Evolutionary conservation across 1,140 invertebrate genomes (phyloP).

Genomic region (Papilio polytes): DNA sequence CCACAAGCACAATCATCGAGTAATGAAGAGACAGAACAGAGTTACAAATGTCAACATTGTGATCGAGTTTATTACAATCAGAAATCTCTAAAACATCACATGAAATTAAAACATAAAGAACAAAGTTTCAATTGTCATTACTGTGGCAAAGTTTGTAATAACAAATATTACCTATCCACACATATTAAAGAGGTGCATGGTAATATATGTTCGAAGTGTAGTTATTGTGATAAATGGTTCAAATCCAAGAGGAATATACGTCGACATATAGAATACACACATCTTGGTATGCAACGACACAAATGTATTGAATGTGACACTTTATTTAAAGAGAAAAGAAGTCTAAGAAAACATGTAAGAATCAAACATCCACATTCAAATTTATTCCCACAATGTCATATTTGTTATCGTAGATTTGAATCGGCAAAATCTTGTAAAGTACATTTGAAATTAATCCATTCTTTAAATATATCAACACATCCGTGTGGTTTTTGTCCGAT

Average conservation of each 20-base stretch:
- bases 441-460: slow-evolving; percentile 68
- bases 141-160: slow-evolving; percentile 64
- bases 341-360: slow-evolving; percentile 67
- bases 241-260: slow-evolving; percentile 67
- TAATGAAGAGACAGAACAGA: slow-evolving; percentile 40
- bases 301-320: slow-evolving; percentile 72
- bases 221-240: slow-evolving; percentile 68
- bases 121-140: slow-evolving; percentile 56
- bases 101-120: slow-evolving; percentile 67
- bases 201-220: slow-evolving; percentile 61
- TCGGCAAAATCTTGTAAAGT: slow-evolving; percentile 73
- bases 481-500: slow-evolving; percentile 65
- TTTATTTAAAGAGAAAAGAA: slow-evolving; percentile 71
- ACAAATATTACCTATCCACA: slow-evolving; percentile 66
- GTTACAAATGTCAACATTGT: slow-evolving; percentile 60
- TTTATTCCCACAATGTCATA: slow-evolving; percentile 67
- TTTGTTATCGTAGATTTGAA: slow-evolving; percentile 69
- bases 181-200: slow-evolving; percentile 67
- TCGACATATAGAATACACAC: slow-evolving; percentile 65
- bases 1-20: slow-evolving; percentile 61
- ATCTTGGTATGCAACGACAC: slow-evolving; percentile 64
- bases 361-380: slow-evolving; percentile 65
- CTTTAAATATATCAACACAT: slow-evolving; percentile 64
- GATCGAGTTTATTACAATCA: slow-evolving; percentile 65
- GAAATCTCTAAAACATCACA: slow-evolving; percentile 64